Base-by-base conservation (phyloP, 2,797 vertebrate genomes). In the Microctenopoma stevenorrisi region DNA sequence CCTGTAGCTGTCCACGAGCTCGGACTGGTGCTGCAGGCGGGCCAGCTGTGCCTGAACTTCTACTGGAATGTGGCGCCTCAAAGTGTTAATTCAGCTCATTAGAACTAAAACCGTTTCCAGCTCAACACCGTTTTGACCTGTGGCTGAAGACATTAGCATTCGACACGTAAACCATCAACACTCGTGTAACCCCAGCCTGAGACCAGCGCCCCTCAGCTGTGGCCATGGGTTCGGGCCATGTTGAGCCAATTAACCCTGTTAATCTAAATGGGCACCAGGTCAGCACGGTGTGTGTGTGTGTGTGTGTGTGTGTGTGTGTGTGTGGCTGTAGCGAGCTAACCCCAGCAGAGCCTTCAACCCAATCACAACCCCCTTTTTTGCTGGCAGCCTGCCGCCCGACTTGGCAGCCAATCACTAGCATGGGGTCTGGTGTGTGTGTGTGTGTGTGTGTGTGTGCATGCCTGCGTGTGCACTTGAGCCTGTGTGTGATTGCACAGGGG, bases 321-420 rank as follows among this genome's bases (percentile, higher is more conserved):
- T 74, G 76, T 72, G 66, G 66, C 77, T 83, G 47, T 79, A 81
- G 79, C 78, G 69, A 81, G 84, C 86, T 89, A 81, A 89, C 89
- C 87, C 88, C 72, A 84, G 88, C 90, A 92, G 92, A 93, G 86
- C 87, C 84, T 82, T 87, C 86, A 89, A 86, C 90, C 92, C 87
- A 91, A 86, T 90, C 89, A 86, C 86, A 90, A 83, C 84, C 91
- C 89, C 83, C 80, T 85, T 72, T 88, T 89, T 84, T 82, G 84
- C 92, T 95, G 94, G 94, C 93, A 94, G 89, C 60, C 88, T 92
- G 94, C 93, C 93, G 81, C 88, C 86, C 53, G 73, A 93, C 91
- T 94, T 94, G 93, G 93, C 94, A 94, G 91, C 88, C 83, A 72
- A 82, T 84, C 85, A 87, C 89, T 93, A 88, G 65, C 83, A 53